A percentile compares a stretch with the other conserved stretches of the same genome.
Conservation (phyloP, 2,797 vertebrate genomes). For the Phyllotis vaccarum region DNA sequence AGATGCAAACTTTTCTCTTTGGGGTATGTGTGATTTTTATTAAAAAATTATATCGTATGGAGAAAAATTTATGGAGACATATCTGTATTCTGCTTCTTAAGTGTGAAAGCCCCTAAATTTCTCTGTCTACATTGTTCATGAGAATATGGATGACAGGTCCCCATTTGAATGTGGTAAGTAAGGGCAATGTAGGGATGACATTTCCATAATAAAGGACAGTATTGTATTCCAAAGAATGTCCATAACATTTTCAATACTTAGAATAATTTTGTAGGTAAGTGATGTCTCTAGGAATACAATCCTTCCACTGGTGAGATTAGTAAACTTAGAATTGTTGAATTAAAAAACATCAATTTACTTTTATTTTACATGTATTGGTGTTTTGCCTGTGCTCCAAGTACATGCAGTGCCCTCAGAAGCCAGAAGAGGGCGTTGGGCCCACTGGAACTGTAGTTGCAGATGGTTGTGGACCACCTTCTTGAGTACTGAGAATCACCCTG, state of each 20-base stretch:
- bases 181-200: neutral
- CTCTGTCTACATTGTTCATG: neutral
- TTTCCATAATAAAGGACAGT: neutral
- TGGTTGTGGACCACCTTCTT: too few species aligned
- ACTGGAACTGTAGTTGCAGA: too few species aligned
- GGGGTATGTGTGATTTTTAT: neutral
- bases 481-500: neutral
- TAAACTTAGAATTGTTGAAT: neutral
- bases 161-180: neutral
- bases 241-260: neutral
- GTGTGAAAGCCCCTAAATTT: neutral
- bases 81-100: neutral
- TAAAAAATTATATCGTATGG: neutral
- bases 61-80: neutral
- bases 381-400: neutral
- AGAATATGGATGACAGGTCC: neutral
- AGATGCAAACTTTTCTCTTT: slow-evolving; percentile 27
- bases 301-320: neutral
- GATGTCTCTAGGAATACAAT: neutral
- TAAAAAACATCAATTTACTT: neutral
- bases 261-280: neutral
- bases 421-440: neutral
- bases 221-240: neutral
- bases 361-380: neutral
- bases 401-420: neutral